Evolutionary conservation across 1,140 invertebrate genomes (phyloP).

Genomic region (Temnothorax longispinosus): DNA sequence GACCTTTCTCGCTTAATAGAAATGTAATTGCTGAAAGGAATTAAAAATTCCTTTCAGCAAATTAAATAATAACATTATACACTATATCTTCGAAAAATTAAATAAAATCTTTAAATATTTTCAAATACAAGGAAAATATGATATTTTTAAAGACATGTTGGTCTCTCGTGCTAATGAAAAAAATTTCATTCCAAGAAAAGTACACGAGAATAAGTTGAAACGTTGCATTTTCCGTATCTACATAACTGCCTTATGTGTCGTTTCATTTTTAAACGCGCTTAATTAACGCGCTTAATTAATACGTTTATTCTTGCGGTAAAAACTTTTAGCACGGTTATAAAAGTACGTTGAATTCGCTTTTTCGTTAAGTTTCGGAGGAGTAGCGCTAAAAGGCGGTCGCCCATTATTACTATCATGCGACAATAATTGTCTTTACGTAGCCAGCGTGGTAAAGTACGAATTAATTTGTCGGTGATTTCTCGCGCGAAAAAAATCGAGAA

Average conservation of each 20-base stretch:
- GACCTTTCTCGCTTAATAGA: too few relatives aligned
- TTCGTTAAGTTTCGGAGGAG: slow-evolving; percentile 37
- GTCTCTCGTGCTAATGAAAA: background rate
- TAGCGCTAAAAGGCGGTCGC: slow-evolving; percentile 31
- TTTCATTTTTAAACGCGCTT: slow-evolving; percentile 35
- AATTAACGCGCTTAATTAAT: slow-evolving; percentile 52
- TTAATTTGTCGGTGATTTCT: slow-evolving; percentile 25
- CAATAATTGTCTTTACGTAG: slow-evolving; percentile 38
- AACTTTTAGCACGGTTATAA: slow-evolving; percentile 48
- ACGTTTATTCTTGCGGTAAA: slow-evolving; percentile 39
- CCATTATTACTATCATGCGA: slow-evolving; percentile 37
- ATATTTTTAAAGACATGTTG: background rate
- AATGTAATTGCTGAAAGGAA: too few relatives aligned
- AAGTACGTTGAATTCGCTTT: slow-evolving; percentile 47
- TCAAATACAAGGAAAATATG: background rate
- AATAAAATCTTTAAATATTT: background rate
- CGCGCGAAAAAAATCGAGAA: background rate
- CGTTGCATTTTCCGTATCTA: background rate
- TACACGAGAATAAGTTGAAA: background rate
- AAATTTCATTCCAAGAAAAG: background rate
- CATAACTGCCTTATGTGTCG: slow-evolving; percentile 10
- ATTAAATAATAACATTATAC: slow-evolving; percentile 8
- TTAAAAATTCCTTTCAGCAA: too few relatives aligned
- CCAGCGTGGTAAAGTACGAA: slow-evolving; percentile 8
- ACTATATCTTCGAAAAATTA: background rate